Evolutionary conservation across 1,140 invertebrate genomes (phyloP).

Genomic region (Temnothorax nylanderi): DNA sequence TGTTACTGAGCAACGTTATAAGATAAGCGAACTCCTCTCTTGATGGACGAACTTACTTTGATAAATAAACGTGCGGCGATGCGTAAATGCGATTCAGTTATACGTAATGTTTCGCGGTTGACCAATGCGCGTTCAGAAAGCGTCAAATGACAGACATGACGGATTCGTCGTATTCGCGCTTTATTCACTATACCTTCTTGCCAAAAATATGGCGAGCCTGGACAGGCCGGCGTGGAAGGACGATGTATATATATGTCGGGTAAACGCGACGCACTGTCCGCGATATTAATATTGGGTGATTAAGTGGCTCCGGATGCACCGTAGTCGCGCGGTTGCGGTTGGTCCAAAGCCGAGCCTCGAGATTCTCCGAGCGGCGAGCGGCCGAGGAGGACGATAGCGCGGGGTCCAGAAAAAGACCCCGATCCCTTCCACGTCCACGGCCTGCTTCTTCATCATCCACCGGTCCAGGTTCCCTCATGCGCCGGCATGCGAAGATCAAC

Average conservation of each 20-base stretch:
- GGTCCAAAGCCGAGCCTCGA: conserved; percentile 73
- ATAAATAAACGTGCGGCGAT: neutral
- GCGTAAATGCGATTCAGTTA: conserved; percentile 22
- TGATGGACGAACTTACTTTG: neutral
- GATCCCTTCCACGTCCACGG: conserved; percentile 15
- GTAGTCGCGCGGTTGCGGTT: conserved; percentile 73
- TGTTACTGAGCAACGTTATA: neutral
- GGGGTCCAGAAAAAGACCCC: conserved; percentile 72
- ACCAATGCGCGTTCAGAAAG: neutral
- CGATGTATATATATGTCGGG: conserved; percentile 68
- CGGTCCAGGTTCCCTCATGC: neutral
- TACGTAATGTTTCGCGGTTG: neutral
- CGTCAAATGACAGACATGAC: conserved; percentile 59
- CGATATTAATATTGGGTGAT: conserved; percentile 85
- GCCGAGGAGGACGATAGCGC: conserved; percentile 25
- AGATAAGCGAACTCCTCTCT: neutral
- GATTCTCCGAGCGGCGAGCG: conserved; percentile 17
- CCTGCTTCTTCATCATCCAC: neutral
- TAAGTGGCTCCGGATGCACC: conserved; percentile 82
- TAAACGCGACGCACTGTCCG: conserved; percentile 70
- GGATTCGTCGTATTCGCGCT: conserved; percentile 35
- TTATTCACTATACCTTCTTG: conserved; percentile 49
- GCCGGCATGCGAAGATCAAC: neutral
- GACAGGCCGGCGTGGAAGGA: neutral
- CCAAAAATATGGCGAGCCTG: conserved; percentile 72